Conservation (phyloP, 2,888 invertebrate species). For the Ariolimax columbianus region DNA sequence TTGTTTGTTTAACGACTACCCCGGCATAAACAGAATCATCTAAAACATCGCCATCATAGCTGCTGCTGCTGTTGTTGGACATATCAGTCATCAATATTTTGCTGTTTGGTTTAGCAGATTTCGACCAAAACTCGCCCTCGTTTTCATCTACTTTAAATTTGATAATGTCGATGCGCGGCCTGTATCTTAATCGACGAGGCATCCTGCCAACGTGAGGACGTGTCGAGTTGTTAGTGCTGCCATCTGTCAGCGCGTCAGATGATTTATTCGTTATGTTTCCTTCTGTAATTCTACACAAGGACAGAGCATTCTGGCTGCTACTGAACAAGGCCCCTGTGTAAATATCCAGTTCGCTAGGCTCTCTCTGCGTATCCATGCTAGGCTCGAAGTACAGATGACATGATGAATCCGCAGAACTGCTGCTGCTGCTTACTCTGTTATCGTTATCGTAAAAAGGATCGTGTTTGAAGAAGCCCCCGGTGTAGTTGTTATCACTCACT, state of each 20-base stretch:
- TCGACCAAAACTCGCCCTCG: background rate
- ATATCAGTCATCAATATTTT: background rate
- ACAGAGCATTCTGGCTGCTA: conserved; percentile 29
- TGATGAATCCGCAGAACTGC: background rate
- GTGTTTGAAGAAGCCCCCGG: conserved; percentile 39
- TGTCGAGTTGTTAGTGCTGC: conserved; percentile 42
- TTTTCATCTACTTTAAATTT: background rate
- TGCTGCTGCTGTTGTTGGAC: conserved; percentile 42
- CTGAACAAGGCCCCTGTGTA: conserved; percentile 44
- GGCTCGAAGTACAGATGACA: conserved; percentile 38
- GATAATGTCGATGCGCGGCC: conserved; percentile 25
- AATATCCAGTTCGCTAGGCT: conserved; percentile 38
- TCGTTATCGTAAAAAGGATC: conserved; percentile 42
- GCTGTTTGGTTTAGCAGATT: background rate
- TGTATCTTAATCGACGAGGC: conserved; percentile 18
- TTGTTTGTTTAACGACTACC: conserved; percentile 8
- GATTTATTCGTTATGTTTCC: background rate
- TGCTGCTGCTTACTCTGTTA: conserved; percentile 20
- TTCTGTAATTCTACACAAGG: background rate
- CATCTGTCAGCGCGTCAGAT: conserved; percentile 6
- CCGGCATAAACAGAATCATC: background rate
- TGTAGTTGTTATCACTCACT: conserved; percentile 25
- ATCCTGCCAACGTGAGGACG: background rate
- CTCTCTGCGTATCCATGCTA: background rate
- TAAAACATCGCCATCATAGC: background rate